Evolutionary conservation across 2,888 invertebrate genomes (phyloP).

Genomic region (Metalampra italica): DNA sequence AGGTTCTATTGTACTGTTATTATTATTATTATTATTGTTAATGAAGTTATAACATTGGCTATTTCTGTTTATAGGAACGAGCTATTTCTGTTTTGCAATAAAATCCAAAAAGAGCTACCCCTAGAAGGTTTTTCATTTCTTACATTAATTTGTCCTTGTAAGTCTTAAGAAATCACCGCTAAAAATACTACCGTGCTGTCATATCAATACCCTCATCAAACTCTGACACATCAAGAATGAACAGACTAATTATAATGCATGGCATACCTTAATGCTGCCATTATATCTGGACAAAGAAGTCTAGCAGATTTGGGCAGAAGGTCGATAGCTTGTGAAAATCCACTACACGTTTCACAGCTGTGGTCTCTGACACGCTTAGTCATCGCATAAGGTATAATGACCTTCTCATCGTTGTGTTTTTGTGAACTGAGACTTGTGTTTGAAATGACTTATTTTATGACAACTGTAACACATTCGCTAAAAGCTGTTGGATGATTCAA

Average conservation of each 20-base stretch:
- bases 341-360: not conserved
- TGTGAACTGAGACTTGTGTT: too few relatives aligned
- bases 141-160: not conserved
- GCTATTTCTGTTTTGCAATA: too few relatives aligned
- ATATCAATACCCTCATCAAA: not conserved
- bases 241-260: conserved; percentile 4
- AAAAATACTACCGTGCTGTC: not conserved
- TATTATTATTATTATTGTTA: too few relatives aligned
- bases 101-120: too few relatives aligned
- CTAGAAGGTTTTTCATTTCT: too few relatives aligned
- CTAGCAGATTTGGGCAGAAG: not conserved
- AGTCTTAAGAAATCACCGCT: not conserved
- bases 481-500: too few relatives aligned
- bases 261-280: not conserved
- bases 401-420: not conserved
- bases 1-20: too few relatives aligned
- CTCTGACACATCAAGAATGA: not conserved
- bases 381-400: not conserved
- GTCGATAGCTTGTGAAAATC: conserved; percentile 2
- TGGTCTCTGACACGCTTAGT: not conserved
- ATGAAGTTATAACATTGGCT: too few relatives aligned
- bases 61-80: too few relatives aligned
- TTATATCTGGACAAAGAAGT: conserved; percentile 3
- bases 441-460: too few relatives aligned
- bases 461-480: too few relatives aligned